Conservation (phyloP, 64 coral and sea anemone genomes). For the Actinia equina region DNA sequence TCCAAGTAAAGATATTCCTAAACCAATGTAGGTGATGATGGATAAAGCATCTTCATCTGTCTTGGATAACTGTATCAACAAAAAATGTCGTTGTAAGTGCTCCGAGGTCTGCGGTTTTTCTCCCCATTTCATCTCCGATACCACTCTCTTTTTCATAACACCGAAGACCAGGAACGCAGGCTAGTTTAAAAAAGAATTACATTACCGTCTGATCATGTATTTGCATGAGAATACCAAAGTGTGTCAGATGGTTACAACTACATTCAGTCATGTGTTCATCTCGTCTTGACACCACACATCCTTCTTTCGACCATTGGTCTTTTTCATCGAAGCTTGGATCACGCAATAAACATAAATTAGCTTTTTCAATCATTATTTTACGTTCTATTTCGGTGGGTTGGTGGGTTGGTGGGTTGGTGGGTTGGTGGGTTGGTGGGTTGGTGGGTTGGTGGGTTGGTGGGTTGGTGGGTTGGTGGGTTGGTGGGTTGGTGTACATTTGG, state of each 20-base stretch:
- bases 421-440: too few species aligned
- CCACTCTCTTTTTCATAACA: too few species aligned
- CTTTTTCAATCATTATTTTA: too few species aligned
- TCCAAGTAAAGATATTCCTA: conserved; percentile 40
- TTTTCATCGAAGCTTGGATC: background rate
- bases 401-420: too few species aligned
- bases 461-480: too few species aligned
- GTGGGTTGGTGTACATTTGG: too few species aligned
- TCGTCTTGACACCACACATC: background rate
- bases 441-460: too few species aligned
- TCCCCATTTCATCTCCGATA: too few species aligned
- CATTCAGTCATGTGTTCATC: background rate
- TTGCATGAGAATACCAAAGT: conserved; percentile 55
- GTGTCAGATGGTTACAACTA: conserved; percentile 63
- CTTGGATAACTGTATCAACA: background rate
- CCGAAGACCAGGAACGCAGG: too few species aligned
- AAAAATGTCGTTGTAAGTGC: background rate
- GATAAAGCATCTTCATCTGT: background rate
- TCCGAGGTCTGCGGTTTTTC: too few species aligned
- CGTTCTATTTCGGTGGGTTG: too few species aligned
- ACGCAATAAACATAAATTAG: background rate
- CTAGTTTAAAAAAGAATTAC: background rate
- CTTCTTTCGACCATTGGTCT: background rate
- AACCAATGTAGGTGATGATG: conserved; percentile 37
- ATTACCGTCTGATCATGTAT: conserved; percentile 7